Evolutionary conservation across 2,113 vertebrate genomes (phyloP).

Genomic region (Cricetomys ansorgei): DNA sequence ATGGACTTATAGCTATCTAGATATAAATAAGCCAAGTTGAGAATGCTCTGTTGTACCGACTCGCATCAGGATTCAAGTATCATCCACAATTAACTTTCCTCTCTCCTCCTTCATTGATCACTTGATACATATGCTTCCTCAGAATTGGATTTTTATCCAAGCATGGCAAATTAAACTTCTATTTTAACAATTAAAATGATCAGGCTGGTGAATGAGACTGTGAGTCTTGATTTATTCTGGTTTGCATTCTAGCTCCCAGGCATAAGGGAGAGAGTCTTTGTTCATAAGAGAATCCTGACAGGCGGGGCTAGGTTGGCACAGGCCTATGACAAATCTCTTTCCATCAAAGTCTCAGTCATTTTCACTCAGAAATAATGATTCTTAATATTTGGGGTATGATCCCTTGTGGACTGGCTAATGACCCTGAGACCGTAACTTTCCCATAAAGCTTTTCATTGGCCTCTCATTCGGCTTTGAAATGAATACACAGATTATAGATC

Average conservation of each 20-base stretch:
- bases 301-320: neutral
- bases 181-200: slow-evolving; percentile 84
- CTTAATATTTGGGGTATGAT: neutral
- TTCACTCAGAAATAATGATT: neutral
- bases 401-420: neutral
- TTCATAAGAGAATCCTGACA: slow-evolving; percentile 4
- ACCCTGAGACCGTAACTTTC: neutral
- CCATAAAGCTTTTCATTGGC: neutral
- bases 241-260: slow-evolving; percentile 65
- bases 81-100: slow-evolving; percentile 69
- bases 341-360: neutral
- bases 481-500: neutral
- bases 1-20: neutral
- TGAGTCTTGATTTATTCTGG: slow-evolving; percentile 75
- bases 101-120: slow-evolving; percentile 70
- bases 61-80: slow-evolving; percentile 71
- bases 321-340: neutral
- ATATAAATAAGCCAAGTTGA: neutral
- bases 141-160: slow-evolving; percentile 82
- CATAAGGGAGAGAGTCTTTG: slow-evolving; percentile 49
- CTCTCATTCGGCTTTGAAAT: neutral
- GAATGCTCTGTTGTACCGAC: slow-evolving; percentile 36
- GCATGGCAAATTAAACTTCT: slow-evolving; percentile 84
- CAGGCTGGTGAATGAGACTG: slow-evolving; percentile 76
- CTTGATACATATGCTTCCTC: slow-evolving; percentile 79